phyloP scores from a whole-genome alignment of 53 echinoderm and acorn worm species.

The Henricia sp. region DNA sequence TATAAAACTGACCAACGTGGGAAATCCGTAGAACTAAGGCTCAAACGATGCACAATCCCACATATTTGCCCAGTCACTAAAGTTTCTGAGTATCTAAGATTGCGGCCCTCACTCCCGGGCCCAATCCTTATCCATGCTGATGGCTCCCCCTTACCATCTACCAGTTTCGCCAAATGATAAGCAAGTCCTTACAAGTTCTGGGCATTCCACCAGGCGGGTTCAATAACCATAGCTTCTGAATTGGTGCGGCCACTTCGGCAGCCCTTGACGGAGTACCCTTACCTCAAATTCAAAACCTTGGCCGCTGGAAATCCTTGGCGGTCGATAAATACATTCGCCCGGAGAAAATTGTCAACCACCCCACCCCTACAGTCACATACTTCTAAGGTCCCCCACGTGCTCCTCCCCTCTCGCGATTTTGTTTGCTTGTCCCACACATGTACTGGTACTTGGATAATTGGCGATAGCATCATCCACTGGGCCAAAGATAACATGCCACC shows the following conservation, averaged over 20 bases:
- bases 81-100: neutral
- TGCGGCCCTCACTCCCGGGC: neutral
- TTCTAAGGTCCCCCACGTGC: neutral
- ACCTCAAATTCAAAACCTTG: neutral
- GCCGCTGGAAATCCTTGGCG: slow-evolving; percentile 13
- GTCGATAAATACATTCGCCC: neutral
- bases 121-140: slow-evolving; percentile 13
- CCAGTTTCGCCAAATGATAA: slow-evolving; percentile 2
- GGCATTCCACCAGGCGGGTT: neutral
- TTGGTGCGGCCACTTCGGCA: slow-evolving; percentile 25
- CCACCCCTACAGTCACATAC: neutral
- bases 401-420: neutral
- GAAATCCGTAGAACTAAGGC: neutral
- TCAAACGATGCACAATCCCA: neutral
- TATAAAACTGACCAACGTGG: slow-evolving; percentile 31
- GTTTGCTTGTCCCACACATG: neutral
- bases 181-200: neutral
- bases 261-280: neutral
- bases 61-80: neutral
- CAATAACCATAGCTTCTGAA: neutral
- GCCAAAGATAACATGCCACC: neutral
- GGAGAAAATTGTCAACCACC: neutral
- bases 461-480: neutral
- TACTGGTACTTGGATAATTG: neutral
- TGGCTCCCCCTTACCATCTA: slow-evolving; percentile 1